A percentile compares a stretch with the other conserved stretches of the same genome.
These are phyloP conservation scores for Herpetotheres cachinnans DNA, from an alignment of 2,113 vertebrate genomes.

Conservation along the genomic window DNA sequence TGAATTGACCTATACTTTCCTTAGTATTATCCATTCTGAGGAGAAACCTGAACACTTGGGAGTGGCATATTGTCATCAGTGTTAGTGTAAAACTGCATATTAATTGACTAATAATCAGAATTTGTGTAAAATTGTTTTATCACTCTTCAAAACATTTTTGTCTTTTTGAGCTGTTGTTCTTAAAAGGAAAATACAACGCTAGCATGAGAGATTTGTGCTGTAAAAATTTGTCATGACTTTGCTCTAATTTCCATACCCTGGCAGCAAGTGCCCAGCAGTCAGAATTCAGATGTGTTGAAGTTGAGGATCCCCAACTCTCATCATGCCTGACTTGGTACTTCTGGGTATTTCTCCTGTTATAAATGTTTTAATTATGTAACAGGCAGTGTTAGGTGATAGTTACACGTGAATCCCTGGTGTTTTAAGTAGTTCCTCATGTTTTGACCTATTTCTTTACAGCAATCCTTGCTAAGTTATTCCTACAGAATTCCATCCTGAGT, in stretches of 20 bases:
- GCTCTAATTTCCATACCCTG: rapidly evolving
- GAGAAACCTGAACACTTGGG: neutral
- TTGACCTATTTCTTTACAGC: neutral
- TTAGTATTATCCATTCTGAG: neutral
- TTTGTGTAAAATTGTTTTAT: neutral
- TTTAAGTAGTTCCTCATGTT: neutral
- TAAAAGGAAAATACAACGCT: neutral
- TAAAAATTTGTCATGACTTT: neutral
- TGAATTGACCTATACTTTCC: neutral
- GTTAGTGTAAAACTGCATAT: rapidly evolving
- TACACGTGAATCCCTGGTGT: neutral
- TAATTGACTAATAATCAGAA: neutral
- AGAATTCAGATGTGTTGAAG: neutral
- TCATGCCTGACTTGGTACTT: neutral
- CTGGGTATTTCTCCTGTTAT: neutral
- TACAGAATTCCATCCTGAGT: neutral
- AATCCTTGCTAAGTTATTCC: neutral
- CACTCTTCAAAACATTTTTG: neutral
- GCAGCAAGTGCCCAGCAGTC: rapidly evolving
- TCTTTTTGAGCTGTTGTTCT: neutral
- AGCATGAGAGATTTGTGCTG: neutral
- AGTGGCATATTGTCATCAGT: neutral
- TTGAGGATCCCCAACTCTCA: neutral
- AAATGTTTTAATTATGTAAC: neutral
- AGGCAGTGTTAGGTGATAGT: neutral